A percentile compares a stretch with the other conserved stretches of the same genome.
These are phyloP conservation scores for Harpegnathos saltator DNA, from an alignment of 1,140 invertebrate genomes.

Conservation along the genomic window DNA sequence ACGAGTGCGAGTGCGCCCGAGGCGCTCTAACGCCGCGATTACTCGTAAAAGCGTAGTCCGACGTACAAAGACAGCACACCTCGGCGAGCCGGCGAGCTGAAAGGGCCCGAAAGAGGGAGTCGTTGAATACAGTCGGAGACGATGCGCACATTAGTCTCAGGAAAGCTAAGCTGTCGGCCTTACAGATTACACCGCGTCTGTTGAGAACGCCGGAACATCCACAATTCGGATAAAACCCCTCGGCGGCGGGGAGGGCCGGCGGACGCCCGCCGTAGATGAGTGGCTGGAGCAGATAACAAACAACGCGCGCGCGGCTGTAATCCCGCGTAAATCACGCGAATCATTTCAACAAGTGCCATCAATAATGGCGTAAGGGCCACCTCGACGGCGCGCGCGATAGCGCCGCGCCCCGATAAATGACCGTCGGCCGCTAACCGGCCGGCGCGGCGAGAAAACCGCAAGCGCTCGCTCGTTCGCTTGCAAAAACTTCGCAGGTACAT, in stretches of 20 bases:
- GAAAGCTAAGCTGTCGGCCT: slow-evolving; percentile 41
- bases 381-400: background rate
- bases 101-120: background rate
- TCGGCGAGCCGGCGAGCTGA: background rate
- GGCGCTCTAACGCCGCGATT: slow-evolving; percentile 15
- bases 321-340: slow-evolving; percentile 44
- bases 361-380: slow-evolving; percentile 41
- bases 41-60: slow-evolving; percentile 27
- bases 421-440: slow-evolving; percentile 15
- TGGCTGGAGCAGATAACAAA: slow-evolving; percentile 13
- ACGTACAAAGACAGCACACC: slow-evolving; percentile 8
- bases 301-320: background rate
- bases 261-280: background rate
- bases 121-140: slow-evolving; percentile 35
- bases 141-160: slow-evolving; percentile 18
- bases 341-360: slow-evolving; percentile 54
- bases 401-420: slow-evolving; percentile 33
- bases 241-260: no score
- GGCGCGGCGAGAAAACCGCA: slow-evolving; percentile 26
- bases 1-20: background rate
- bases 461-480: no score
- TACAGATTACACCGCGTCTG: slow-evolving; percentile 12
- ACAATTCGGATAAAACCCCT: slow-evolving; percentile 38
- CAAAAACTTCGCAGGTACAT: slow-evolving; percentile 48
- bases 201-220: slow-evolving; percentile 34